Base-by-base conservation (phyloP, 1,140 invertebrate genomes). In the Eciton burchellii region DNA sequence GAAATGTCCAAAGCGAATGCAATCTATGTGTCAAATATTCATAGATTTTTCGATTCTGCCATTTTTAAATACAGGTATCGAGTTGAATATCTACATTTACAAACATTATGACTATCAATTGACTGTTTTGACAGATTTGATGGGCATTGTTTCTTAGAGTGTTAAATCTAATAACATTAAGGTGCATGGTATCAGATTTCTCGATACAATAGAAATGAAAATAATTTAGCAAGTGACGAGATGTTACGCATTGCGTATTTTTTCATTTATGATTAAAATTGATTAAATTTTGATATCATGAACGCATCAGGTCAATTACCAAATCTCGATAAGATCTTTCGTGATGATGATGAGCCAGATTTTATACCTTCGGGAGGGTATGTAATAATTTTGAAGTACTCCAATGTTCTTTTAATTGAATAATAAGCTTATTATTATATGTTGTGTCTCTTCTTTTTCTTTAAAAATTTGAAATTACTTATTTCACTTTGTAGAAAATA, bases 241-340 rank as follows among this genome's bases (percentile, higher is more conserved):
- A 68, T 79, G 49, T 21, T 4, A 68, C 56, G n/a, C 9, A 9
- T n/a, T 14, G 1, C 6, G 19, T 59, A 19, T 45, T 45, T 6
- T 29, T 49, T 16, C 14, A 29, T 1, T 5, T 54, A 11, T 43
- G n/a, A 66, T 57, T 57, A 66, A 54, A 47, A 3, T 21, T 16
- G 12, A 21, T 65, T 66, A 19, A 14, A 54, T 56, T 60, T 3
- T 14, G 16, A 14, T 45, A 88, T 56, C 21, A 92, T 92, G 91
- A 90, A 73, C 77, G 52, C 86, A 45, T 83, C 81, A 29, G 89
- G 83, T 79, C 87, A 90, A 35, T 56, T 91, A 21, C 87, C 89
- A 35, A 91, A 91, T 86, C 68, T 91, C 0, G 89, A 91, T 52
- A 92, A 92, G 81, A 87, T 92, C 52, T 90, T 92, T 45, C 88